phyloP scores from a whole-genome alignment of 2,888 invertebrate species.

The Hermaeophaga mercurialis region DNA sequence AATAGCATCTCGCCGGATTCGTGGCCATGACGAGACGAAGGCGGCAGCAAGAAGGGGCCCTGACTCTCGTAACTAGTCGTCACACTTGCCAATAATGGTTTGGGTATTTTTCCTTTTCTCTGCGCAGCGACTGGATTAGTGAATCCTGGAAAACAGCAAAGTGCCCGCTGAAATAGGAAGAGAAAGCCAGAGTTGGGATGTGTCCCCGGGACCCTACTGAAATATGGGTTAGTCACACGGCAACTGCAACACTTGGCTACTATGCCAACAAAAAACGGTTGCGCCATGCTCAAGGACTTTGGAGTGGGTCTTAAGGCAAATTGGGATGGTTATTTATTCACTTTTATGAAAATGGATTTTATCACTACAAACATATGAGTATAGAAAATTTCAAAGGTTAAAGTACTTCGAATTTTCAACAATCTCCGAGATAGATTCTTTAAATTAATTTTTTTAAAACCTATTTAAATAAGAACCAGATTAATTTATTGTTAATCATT shows the following conservation, averaged over 20 bases:
- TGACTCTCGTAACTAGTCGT: slow-evolving; percentile 53
- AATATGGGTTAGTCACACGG: slow-evolving; percentile 58
- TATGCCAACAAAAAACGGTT: slow-evolving; percentile 59
- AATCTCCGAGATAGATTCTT: no score
- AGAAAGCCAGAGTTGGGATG: slow-evolving; percentile 60
- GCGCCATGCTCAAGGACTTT: slow-evolving; percentile 52
- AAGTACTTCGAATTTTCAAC: no score
- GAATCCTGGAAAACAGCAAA: slow-evolving; percentile 86
- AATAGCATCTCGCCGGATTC: slow-evolving; percentile 72
- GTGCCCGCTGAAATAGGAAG: slow-evolving; percentile 75
- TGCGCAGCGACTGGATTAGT: slow-evolving; percentile 76
- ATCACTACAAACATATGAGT: no score
- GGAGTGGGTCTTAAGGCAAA: slow-evolving; percentile 6
- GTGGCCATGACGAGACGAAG: slow-evolving; percentile 52
- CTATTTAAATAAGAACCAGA: no score
- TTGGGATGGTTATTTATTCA: background rate
- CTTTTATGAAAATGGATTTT: slow-evolving; percentile 13
- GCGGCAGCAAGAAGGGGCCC: slow-evolving; percentile 37
- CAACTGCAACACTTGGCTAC: slow-evolving; percentile 35
- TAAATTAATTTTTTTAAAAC: no score
- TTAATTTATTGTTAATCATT: no score
- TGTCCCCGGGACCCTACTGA: slow-evolving; percentile 56
- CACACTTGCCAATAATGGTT: slow-evolving; percentile 74
- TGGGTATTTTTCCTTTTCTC: slow-evolving; percentile 78
- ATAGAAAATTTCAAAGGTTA: no score